Evolutionary conservation across 2,113 vertebrate genomes (phyloP).

Genomic region (Serinus canaria): DNA sequence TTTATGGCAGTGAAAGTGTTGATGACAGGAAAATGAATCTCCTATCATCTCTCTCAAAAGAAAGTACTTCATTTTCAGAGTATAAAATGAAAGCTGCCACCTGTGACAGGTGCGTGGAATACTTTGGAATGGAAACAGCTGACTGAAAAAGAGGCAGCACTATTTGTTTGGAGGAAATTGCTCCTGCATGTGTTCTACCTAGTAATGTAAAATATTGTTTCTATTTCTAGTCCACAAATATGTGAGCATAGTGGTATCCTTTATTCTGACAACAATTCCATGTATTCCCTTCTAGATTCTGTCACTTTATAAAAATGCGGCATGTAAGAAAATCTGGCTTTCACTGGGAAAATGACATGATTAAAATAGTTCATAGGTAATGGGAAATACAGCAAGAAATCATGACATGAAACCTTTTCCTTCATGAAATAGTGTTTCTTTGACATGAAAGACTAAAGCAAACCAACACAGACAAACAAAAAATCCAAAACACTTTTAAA

Average conservation of each 20-base stretch:
- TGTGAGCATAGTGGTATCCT: background rate
- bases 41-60: background rate
- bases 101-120: background rate
- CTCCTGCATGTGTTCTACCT: background rate
- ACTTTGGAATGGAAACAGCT: conserved; percentile 4
- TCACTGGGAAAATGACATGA: background rate
- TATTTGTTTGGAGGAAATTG: background rate
- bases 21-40: background rate
- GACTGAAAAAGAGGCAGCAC: background rate
- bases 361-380: background rate
- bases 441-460: background rate
- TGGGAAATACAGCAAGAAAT: background rate
- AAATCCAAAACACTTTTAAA: conserved; percentile 54
- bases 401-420: background rate
- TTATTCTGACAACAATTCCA: background rate
- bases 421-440: background rate
- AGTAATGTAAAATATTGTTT: background rate
- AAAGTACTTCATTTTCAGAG: background rate
- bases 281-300: background rate
- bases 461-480: conserved; percentile 36
- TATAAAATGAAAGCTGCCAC: background rate
- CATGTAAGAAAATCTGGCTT: background rate
- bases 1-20: conserved; percentile 1
- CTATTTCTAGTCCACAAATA: background rate
- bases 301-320: background rate